phyloP scores from a whole-genome alignment of 2,113 vertebrate genomes.

The Rousettus leschenaultii region DNA sequence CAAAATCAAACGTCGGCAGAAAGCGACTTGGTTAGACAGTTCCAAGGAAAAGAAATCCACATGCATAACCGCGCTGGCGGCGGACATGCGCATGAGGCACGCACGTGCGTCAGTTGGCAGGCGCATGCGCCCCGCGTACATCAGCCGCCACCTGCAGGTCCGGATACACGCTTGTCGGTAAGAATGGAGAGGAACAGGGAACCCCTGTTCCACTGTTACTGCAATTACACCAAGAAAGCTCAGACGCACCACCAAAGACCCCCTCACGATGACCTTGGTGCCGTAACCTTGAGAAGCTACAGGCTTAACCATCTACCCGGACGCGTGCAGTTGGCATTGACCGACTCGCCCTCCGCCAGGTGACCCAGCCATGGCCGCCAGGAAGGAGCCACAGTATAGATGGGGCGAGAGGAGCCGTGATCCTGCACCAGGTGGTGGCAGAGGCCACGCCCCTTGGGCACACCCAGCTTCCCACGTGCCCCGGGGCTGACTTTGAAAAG shows the following conservation, averaged over 20 bases:
- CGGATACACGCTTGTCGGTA: not conserved
- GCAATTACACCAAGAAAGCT: not conserved
- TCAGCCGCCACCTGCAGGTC: not conserved
- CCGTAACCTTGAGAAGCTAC: not conserved
- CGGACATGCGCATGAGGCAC: not conserved
- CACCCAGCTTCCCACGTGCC: too few relatives aligned
- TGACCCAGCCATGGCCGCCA: too few relatives aligned
- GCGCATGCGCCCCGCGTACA: too few relatives aligned
- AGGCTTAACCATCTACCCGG: not conserved
- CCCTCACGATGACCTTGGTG: not conserved
- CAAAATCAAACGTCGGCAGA: not conserved
- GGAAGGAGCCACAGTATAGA: not conserved
- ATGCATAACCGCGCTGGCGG: not conserved
- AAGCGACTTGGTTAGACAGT: slow-evolving; percentile 62
- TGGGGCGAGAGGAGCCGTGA: not conserved
- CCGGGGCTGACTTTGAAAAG: not conserved
- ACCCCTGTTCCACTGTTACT: not conserved
- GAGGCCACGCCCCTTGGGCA: not conserved
- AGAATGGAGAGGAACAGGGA: not conserved
- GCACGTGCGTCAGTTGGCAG: too few relatives aligned
- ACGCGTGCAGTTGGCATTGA: not conserved
- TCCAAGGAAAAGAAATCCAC: not conserved
- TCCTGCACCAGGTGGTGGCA: not conserved
- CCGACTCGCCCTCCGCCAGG: not conserved
- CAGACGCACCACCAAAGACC: not conserved